These are phyloP conservation scores for Drosophila yooni DNA, from an alignment of 2,888 invertebrate genomes.

Conservation along the genomic window DNA sequence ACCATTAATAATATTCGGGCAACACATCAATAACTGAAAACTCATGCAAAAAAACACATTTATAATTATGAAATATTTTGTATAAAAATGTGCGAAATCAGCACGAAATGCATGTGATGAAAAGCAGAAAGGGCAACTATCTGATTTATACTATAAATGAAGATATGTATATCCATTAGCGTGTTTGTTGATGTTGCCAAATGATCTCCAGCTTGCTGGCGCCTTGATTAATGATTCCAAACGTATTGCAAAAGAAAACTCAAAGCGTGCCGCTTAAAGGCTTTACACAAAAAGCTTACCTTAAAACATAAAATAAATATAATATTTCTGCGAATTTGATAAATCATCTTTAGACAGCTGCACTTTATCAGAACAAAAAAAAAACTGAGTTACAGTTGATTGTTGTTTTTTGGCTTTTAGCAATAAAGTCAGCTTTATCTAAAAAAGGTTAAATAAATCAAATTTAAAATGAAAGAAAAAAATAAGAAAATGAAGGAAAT, in stretches of 20 bases:
- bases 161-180: neutral
- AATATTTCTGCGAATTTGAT: conserved; percentile 37
- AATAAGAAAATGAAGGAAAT: neutral
- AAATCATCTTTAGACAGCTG: conserved; percentile 30
- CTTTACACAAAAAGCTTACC: conserved; percentile 18
- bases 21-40: conserved; percentile 17
- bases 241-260: conserved; percentile 28
- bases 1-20: conserved; percentile 2
- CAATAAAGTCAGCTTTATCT: neutral
- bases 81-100: conserved; percentile 24
- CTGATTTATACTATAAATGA: neutral
- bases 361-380: conserved; percentile 38
- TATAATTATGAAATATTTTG: conserved; percentile 2
- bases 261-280: conserved; percentile 24
- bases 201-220: conserved; percentile 14
- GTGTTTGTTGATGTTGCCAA: conserved; percentile 22
- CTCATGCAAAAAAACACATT: conserved; percentile 6
- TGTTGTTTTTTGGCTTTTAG: neutral
- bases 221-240: conserved; percentile 47
- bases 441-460: neutral
- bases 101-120: conserved; percentile 34
- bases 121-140: conserved; percentile 24
- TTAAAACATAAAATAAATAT: conserved; percentile 34
- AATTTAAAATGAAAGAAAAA: neutral
- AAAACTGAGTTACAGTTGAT: conserved; percentile 5